phyloP scores from a whole-genome alignment of 2,113 vertebrate genomes.

The Mirza zaza region DNA sequence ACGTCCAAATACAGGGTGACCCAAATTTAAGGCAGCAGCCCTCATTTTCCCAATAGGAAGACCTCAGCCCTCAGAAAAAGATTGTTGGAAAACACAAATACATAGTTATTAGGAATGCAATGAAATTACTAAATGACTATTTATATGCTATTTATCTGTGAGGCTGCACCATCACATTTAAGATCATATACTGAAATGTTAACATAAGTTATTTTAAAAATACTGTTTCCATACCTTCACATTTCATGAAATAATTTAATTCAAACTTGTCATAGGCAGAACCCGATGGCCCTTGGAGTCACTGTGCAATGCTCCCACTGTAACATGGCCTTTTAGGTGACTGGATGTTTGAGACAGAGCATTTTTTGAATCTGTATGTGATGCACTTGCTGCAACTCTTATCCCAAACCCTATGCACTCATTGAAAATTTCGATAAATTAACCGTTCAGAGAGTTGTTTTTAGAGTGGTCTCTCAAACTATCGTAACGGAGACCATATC shows the following conservation, averaged over 20 bases:
- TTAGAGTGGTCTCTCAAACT: not conserved
- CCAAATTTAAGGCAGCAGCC: not conserved
- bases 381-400: not conserved
- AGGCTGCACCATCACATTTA: not conserved
- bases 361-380: not conserved
- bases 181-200: not conserved
- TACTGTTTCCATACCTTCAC: not conserved
- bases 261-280: not conserved
- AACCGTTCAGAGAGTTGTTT: not conserved
- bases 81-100: not conserved
- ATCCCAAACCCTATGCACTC: not conserved
- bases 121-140: not conserved
- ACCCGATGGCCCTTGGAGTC: not conserved
- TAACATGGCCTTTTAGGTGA: rapidly evolving
- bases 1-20: not conserved
- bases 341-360: not conserved
- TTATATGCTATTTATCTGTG: not conserved
- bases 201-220: not conserved
- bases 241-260: not conserved
- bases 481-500: not conserved
- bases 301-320: not conserved
- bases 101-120: not conserved
- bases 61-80: not conserved
- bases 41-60: not conserved
- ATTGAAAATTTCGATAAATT: not conserved